Evolutionary conservation across 2,888 invertebrate species (phyloP), one percentile per base, ranked within the genome.

Genomic region (Toxonevra muliebris): DNA sequence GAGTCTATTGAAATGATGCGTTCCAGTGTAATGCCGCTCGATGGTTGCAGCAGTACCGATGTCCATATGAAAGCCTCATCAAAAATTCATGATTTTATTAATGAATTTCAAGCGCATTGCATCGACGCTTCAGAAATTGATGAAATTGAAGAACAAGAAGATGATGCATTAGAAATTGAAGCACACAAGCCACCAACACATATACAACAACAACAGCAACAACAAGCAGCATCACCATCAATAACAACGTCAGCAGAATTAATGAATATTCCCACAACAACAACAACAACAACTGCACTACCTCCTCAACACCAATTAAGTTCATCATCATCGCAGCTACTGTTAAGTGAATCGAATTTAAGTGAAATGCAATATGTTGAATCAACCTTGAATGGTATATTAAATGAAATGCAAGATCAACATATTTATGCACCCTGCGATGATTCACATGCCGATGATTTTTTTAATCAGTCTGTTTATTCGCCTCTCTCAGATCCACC

Each of bases 331-430:
- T 40, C 20, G 12, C 66, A 66, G 1, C 12, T 52, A 10, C 12
- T 52, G 12, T 40, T 69, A 9, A 64, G 65, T 13, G 59, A 63
- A 17, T 61, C 67, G 45, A 71, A 74, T 54, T 57, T 73, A 20
- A 71, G 69, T 9, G 81, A 82, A 69, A 82, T 81, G 71, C 78
- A 78, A 13, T 79, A 82, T 71, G 79, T 82, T 41, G 82, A 82
- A 69, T 80, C 64, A 7, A 82, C 82, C 0, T 57, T 82, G 15
- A 80, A 82, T 67, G 82, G 82, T 52, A 80, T 82, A 52, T 69
- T 82, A 1, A 82, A 77, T 65, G 82, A 82, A 69, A 82, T 82
- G 79, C 80, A 82, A 65, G 82, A 82, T 66, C 77, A 82, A 61
- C 80, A 82, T 71, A 77, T 82, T 64, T 82, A 82, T 58, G 79